Evolutionary conservation across 2,888 invertebrate species (phyloP), one percentile per base, ranked within the genome.

Genomic region (Chydorus sphaericus): DNA sequence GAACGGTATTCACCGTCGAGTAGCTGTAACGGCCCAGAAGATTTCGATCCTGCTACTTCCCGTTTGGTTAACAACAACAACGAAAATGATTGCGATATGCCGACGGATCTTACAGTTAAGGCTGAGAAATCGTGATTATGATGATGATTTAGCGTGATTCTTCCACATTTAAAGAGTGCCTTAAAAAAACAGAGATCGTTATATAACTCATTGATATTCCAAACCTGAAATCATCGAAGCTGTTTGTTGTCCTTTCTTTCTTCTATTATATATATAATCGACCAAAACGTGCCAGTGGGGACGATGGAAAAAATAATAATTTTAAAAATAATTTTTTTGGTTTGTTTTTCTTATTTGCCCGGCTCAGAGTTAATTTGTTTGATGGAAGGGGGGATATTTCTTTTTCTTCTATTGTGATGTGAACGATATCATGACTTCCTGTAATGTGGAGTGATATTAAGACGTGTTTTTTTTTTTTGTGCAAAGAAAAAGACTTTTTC

Each of bases 61-160:
- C 38, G 50, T 11, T 50, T n/a, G 26, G 18, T 18, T 36, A 73
- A 72, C 63, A 63, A 70, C 57, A 68, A 68, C 53, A 69, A 70
- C 67, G 72, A 68, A 56, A 50, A 59, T 28, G 78, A 77, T 59
- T 81, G 81, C 61, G 79, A 82, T 63, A 77, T 80, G 73, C 82
- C 83, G 55, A 82, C 82, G 48, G 83, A 83, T 67, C 69, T 83
- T 61, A 31, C 48, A 4, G 48, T 55, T 8, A 55, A 55, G 8
- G 20, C 48, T 2, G 55, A 55, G n/a, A 55, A 55, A 31, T 55
- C 54, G 29, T 54, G 48, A 48, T 30, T 16, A 18, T 23, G n/a
- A n/a, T 10, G 8, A 50, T 10, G 36, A n/a, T 18, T 50, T 10
- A n/a, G 14, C 11, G 28, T 23, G 44, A 44, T 14, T 4, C 2